Evolutionary conservation across 1,140 invertebrate genomes (phyloP).

Genomic region (Thaumetopoea pityocampa): DNA sequence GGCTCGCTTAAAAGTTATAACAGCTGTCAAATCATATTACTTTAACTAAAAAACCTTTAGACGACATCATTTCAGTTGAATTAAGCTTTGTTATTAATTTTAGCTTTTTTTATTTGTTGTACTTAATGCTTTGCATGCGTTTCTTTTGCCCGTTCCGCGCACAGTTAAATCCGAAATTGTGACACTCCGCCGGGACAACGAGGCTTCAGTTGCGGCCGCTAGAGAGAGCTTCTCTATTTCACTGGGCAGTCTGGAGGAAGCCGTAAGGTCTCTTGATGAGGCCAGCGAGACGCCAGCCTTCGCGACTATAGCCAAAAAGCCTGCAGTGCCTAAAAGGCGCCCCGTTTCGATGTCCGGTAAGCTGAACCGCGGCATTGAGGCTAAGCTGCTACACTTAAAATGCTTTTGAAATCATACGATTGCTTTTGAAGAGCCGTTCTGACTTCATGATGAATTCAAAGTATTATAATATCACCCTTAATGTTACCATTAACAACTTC

Average conservation of each 20-base stretch:
- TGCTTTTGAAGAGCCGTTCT: too few species aligned
- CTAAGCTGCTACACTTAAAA: too few species aligned
- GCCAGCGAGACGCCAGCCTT: conserved; percentile 49
- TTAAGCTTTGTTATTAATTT: conserved; percentile 14
- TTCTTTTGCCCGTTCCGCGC: conserved; percentile 29
- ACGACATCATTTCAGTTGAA: neutral
- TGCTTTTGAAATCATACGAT: too few species aligned
- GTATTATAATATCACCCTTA: too few species aligned
- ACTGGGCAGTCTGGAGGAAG: conserved; percentile 67
- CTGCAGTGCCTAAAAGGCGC: conserved; percentile 72
- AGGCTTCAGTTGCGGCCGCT: conserved; percentile 48
- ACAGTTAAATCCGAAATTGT: conserved; percentile 64
- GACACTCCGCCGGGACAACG: conserved; percentile 49
- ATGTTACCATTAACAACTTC: too few species aligned
- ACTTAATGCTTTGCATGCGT: conserved; percentile 49
- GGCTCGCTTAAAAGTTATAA: too few species aligned
- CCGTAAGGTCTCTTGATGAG: conserved; percentile 59
- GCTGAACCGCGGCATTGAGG: conserved; percentile 9
- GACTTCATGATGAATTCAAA: too few species aligned
- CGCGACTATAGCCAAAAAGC: conserved; percentile 70
- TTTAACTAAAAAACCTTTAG: neutral
- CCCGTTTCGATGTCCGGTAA: conserved; percentile 74
- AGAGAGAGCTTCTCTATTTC: conserved; percentile 66
- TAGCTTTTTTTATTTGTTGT: conserved; percentile 22
- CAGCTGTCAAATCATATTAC: too few species aligned